Conservation (phyloP, 2,113 vertebrate species). For the Monopterus albus region DNA sequence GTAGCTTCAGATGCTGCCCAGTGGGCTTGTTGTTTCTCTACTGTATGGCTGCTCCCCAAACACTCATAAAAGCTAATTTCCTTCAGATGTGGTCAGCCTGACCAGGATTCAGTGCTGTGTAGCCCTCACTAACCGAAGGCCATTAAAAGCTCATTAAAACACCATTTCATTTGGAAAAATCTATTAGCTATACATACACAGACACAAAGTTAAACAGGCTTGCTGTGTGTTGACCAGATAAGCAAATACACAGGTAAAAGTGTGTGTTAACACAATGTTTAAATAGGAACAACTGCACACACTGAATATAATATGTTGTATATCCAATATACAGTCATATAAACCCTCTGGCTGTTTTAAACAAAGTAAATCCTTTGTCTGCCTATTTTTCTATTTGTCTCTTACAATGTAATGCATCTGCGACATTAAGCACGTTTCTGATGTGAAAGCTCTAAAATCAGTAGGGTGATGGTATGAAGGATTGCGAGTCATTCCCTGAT, state of each 20-base stretch:
- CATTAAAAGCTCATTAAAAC: slow-evolving; percentile 45
- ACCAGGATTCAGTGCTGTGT: slow-evolving; percentile 7
- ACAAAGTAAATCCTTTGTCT: no score
- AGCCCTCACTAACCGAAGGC: slow-evolving; percentile 8
- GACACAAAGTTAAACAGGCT: not conserved
- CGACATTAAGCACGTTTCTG: no score
- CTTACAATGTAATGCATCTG: no score
- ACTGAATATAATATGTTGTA: not conserved
- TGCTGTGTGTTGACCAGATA: not conserved
- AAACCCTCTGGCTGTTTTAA: no score
- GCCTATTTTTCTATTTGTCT: no score
- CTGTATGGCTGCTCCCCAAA: slow-evolving; percentile 3
- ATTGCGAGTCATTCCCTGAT: no score
- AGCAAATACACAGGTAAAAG: not conserved
- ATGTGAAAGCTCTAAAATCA: no score
- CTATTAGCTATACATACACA: slow-evolving; percentile 1
- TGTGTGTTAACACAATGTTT: no score
- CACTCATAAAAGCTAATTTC: slow-evolving; percentile 6
- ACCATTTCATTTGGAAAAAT: not conserved
- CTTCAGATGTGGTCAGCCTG: slow-evolving; percentile 9
- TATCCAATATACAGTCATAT: no score
- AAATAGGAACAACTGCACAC: not conserved
- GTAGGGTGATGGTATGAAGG: no score
- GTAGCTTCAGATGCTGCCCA: not conserved
- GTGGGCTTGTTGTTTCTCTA: not conserved